phyloP scores from a whole-genome alignment of 1,140 invertebrate species.

The Ephestia elutella region DNA sequence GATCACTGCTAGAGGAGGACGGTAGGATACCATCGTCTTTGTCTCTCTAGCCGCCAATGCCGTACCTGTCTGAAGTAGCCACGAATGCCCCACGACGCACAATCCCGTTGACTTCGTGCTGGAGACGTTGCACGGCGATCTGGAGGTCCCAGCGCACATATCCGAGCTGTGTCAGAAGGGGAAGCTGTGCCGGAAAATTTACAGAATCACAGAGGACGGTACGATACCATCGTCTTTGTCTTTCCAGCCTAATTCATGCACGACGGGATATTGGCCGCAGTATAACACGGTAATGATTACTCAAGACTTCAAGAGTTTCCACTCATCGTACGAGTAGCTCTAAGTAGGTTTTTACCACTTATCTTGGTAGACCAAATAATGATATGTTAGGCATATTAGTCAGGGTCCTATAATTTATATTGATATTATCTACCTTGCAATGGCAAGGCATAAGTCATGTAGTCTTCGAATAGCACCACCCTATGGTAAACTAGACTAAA shows the following conservation, averaged over 20 bases:
- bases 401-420: too few species aligned
- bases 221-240: constrained; percentile 7
- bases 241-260: constrained; percentile 23
- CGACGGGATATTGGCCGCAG: too few species aligned
- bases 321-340: too few species aligned
- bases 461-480: too few species aligned
- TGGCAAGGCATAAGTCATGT: too few species aligned
- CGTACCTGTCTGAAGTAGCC: constrained; percentile 54
- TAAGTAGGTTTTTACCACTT: too few species aligned
- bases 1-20: constrained; percentile 46
- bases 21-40: constrained; percentile 25
- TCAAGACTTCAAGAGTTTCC: too few species aligned
- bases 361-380: too few species aligned
- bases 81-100: constrained; percentile 63
- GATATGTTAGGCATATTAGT: too few species aligned
- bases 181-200: constrained; percentile 46
- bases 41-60: constrained; percentile 37
- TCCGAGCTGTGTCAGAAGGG: constrained; percentile 64
- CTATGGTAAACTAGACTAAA: too few species aligned
- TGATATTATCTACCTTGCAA: too few species aligned
- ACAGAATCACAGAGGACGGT: constrained; percentile 55
- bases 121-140: constrained; percentile 47
- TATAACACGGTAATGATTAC: too few species aligned
- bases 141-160: constrained; percentile 45
- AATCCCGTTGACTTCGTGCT: constrained; percentile 69